Conservation (phyloP, 2,888 invertebrate species). For the Gortyna flavago region DNA sequence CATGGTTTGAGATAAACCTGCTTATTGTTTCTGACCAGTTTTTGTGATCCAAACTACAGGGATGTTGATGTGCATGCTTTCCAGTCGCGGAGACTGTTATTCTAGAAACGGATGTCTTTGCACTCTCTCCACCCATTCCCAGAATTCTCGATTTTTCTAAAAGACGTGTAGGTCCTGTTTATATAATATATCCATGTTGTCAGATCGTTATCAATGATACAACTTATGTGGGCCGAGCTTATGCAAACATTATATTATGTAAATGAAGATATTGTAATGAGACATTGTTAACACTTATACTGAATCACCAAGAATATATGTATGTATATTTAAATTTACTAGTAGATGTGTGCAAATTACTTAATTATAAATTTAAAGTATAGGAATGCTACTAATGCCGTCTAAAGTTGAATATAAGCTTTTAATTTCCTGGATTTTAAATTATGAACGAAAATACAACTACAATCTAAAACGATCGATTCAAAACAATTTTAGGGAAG, state of each 20-base stretch:
- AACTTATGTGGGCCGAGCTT: slow-evolving; percentile 40
- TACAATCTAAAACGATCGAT: neutral
- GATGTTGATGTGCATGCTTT: neutral
- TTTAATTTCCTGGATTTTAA: slow-evolving; percentile 20
- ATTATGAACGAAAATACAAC: neutral
- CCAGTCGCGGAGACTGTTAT: neutral
- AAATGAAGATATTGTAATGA: slow-evolving; percentile 36
- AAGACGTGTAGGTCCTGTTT: neutral
- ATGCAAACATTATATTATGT: slow-evolving; percentile 33
- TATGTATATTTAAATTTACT: slow-evolving; percentile 18
- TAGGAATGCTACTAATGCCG: slow-evolving; percentile 30
- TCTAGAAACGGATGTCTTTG: neutral
- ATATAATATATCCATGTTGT: neutral
- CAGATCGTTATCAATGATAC: slow-evolving; percentile 24
- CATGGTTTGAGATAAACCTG: neutral
- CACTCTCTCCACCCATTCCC: neutral
- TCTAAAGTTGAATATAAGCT: neutral
- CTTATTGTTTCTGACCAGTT: neutral
- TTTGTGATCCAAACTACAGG: slow-evolving; percentile 1
- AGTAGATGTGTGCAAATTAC: slow-evolving; percentile 41
- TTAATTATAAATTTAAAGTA: slow-evolving; percentile 30
- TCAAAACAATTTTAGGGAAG: neutral
- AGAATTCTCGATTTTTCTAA: neutral
- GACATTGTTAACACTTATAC: slow-evolving; percentile 29
- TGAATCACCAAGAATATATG: slow-evolving; percentile 35